Evolutionary conservation across 64 coral and sea anemone species (phyloP), one percentile per base, ranked within the genome.

Genomic region (Acropora yongei): DNA sequence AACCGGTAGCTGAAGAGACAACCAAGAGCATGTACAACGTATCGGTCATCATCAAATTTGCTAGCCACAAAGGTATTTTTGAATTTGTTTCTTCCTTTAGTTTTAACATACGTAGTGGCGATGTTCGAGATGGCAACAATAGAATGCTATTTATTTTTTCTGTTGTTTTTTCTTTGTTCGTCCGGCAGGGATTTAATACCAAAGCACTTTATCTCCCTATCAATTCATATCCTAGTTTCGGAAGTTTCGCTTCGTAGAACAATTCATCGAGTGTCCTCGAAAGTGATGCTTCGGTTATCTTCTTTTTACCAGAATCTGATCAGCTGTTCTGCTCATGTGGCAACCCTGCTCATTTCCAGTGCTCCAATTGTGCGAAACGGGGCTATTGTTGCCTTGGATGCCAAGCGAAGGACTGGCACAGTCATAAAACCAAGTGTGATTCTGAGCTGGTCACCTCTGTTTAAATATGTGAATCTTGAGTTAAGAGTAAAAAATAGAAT

Each of bases 301-400:
- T 76, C 30, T 44, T 9, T 47, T 9, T 43, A 42, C 49, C 20
- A 41, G 93, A 90, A 89, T 68, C 68, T 8, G 68, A 44, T 2
- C 71, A n/a, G 18, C 30, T 86, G n/a, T 95, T 90, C 72, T 95
- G 93, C 50, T 53, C 79, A 10, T 95, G 93, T 53, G 93, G 87
- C 2, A 20, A 66, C 16, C 60, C 72, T 5, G 79, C 88, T 74
- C 88, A 87, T 75, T 95, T 95, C 83, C 79, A 90, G 74, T 95
- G 93, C 65, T 95, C 88, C 44, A 72, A 30, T 2, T 95, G 93
- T 39, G 57, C 73, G 71, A 69, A 76, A 14, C 88, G 88, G 4
- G 93, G 93, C 2, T 95, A 95, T 74, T 95, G 93, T 90, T 80
- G 93, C 66, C 88, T 75, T 39, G 82, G 90, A 16, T 95, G 93